Evolutionary conservation across 2,888 invertebrate genomes (phyloP).

Genomic region (Calliopum simillimum): DNA sequence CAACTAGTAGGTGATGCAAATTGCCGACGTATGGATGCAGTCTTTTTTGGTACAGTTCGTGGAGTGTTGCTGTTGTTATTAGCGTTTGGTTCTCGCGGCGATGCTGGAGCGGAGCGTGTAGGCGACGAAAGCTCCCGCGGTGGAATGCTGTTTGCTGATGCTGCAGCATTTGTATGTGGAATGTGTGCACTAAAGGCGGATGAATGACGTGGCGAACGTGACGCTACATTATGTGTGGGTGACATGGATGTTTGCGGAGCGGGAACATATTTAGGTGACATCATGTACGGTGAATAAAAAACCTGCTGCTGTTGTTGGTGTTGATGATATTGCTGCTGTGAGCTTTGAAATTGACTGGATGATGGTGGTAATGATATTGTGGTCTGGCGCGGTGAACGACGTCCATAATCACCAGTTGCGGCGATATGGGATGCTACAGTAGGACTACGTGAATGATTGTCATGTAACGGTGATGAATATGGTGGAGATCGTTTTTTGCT

Average conservation of each 20-base stretch:
- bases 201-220: slow-evolving; percentile 45
- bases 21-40: slow-evolving; percentile 67
- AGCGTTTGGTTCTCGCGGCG: slow-evolving; percentile 53
- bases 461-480: slow-evolving; percentile 58
- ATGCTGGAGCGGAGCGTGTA: slow-evolving; percentile 58
- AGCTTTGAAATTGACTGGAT: slow-evolving; percentile 39
- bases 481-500: slow-evolving; percentile 64
- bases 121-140: slow-evolving; percentile 55
- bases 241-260: slow-evolving; percentile 46
- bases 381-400: slow-evolving; percentile 51
- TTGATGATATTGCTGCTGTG: slow-evolving; percentile 47
- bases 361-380: slow-evolving; percentile 44
- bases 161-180: slow-evolving; percentile 38
- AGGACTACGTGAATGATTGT: slow-evolving; percentile 52
- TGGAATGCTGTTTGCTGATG: slow-evolving; percentile 54
- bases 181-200: slow-evolving; percentile 47
- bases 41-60: slow-evolving; percentile 67
- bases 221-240: slow-evolving; percentile 38
- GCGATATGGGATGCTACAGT: slow-evolving; percentile 46
- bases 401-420: slow-evolving; percentile 50
- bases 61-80: slow-evolving; percentile 48
- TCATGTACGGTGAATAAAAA: slow-evolving; percentile 61
- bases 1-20: slow-evolving; percentile 66
- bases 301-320: slow-evolving; percentile 55
- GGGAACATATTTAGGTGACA: slow-evolving; percentile 57